A percentile compares a stretch with the other conserved stretches of the same genome.
Conservation (phyloP, 2,797 vertebrate species). For the Lemur catta region DNA sequence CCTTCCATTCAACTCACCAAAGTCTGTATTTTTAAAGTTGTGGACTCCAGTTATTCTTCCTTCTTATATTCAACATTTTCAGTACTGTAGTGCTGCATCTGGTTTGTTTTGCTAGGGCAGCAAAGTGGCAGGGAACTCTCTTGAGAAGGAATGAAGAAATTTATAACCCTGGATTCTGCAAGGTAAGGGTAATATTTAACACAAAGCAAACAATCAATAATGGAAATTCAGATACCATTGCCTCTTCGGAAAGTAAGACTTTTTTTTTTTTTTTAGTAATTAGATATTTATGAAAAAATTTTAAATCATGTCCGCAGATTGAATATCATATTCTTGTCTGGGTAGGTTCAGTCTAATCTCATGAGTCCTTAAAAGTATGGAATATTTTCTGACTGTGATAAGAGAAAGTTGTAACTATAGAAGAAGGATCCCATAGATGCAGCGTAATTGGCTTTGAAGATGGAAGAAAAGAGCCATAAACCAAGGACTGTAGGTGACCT, state of each 20-base stretch:
- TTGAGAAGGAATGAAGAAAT: not conserved
- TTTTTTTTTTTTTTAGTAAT: not conserved
- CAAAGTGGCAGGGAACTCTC: not conserved
- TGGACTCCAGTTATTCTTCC: not conserved
- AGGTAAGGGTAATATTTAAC: not conserved
- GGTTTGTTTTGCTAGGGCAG: not conserved
- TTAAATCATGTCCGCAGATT: not conserved
- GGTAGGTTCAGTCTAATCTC: not conserved
- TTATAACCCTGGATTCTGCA: not conserved
- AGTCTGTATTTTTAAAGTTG: not conserved
- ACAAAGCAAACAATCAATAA: not conserved
- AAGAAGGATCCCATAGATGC: not conserved
- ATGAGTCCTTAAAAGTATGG: not conserved
- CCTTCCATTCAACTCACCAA: not conserved
- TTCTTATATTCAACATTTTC: not conserved
- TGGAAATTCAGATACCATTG: not conserved
- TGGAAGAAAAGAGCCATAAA: not conserved
- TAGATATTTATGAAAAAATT: not conserved
- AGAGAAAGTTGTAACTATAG: not conserved
- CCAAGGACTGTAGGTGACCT: not conserved
- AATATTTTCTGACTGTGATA: not conserved
- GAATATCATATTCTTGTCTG: not conserved
- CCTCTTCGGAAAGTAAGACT: not conserved
- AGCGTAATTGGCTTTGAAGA: not conserved
- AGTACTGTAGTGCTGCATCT: not conserved